Evolutionary conservation across 2,797 vertebrate genomes (phyloP).

Genomic region (Nyctalus aviator): DNA sequence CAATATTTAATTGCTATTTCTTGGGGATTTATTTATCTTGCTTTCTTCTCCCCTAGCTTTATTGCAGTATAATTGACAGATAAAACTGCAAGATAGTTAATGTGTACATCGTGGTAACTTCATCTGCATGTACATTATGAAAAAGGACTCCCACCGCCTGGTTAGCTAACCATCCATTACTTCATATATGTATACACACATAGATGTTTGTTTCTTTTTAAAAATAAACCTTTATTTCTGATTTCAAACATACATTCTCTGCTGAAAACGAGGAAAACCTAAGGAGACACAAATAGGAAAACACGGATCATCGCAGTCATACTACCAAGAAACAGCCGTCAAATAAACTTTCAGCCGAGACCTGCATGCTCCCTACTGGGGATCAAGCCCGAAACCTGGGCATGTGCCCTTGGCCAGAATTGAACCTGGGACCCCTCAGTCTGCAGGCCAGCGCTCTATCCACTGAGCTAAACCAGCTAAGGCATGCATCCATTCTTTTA

Average conservation of each 20-base stretch:
- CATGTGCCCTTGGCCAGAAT: too few relatives aligned
- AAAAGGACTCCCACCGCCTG: not conserved
- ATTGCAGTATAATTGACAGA: not conserved
- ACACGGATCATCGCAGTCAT: not conserved
- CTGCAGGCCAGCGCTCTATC: too few relatives aligned
- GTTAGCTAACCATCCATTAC: not conserved
- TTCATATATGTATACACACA: not conserved
- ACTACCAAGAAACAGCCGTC: not conserved
- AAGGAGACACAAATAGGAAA: not conserved
- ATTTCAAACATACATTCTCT: not conserved
- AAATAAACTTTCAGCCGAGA: too few relatives aligned
- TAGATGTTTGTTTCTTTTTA: not conserved
- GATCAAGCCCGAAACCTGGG: too few relatives aligned
- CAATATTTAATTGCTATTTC: not conserved
- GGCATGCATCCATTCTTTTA: too few relatives aligned
- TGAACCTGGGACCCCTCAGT: too few relatives aligned
- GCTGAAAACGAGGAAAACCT: conserved; percentile 11
- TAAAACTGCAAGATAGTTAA: not conserved
- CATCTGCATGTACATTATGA: not conserved
- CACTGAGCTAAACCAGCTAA: too few relatives aligned
- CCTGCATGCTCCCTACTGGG: too few relatives aligned
- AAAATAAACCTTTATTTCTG: not conserved
- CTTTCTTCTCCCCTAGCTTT: not conserved
- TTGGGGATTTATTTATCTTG: not conserved
- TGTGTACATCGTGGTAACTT: not conserved